Percentiles rank a stretch among this genome's conserved stretches.
Conservation (phyloP, 2,113 vertebrate genomes). For the Neogobius melanostomus region DNA sequence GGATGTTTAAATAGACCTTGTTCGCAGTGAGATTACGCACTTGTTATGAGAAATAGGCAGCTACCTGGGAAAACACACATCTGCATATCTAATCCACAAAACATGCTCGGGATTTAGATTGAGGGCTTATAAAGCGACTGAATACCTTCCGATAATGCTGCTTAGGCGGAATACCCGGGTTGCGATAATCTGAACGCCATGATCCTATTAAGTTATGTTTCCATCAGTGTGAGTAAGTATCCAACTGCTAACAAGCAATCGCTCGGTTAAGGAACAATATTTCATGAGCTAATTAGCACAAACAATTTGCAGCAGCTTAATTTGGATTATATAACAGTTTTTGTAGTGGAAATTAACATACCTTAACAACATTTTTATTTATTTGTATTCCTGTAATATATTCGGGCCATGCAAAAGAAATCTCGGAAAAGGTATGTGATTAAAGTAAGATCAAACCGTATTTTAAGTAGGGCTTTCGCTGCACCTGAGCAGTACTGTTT, state of each 20-base stretch:
- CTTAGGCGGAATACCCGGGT: constrained; percentile 66
- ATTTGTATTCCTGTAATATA: no score
- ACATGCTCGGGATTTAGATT: constrained; percentile 68
- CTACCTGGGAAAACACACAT: constrained; percentile 67
- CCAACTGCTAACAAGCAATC: constrained; percentile 44
- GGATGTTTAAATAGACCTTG: constrained; percentile 33
- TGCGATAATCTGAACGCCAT: constrained; percentile 67
- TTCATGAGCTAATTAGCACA: constrained; percentile 60
- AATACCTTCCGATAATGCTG: constrained; percentile 71
- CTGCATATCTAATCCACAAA: constrained; percentile 66
- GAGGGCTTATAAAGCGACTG: constrained; percentile 64
- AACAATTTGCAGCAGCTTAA: constrained; percentile 56
- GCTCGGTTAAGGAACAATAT: constrained; percentile 25
- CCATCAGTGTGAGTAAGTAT: constrained; percentile 45
- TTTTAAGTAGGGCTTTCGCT: no score
- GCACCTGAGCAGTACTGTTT: no score
- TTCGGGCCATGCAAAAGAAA: no score
- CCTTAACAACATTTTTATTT: not conserved
- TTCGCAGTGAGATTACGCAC: constrained; percentile 44
- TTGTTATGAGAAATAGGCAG: constrained; percentile 45
- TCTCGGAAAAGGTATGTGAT: no score
- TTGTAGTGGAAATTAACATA: constrained; percentile 10
- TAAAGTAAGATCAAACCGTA: no score
- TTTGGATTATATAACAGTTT: constrained; percentile 23
- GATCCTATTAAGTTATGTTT: constrained; percentile 72